phyloP scores from a whole-genome alignment of 2,113 vertebrate species.

The Dasyprocta punctata region DNA sequence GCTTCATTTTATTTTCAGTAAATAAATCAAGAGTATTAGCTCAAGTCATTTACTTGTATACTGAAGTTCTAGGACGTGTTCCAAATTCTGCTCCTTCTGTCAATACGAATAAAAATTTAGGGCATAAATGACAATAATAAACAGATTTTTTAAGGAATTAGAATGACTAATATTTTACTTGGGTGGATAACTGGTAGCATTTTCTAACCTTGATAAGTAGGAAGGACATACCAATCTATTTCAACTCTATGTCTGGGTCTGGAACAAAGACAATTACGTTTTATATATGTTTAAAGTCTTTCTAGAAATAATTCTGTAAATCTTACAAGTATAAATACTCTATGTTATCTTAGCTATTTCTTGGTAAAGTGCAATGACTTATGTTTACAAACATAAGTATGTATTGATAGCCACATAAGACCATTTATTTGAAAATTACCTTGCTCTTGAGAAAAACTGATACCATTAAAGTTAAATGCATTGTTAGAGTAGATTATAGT shows the following conservation, averaged over 20 bases:
- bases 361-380: neutral
- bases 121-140: conserved; percentile 23
- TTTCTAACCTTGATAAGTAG: neutral
- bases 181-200: neutral
- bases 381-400: neutral
- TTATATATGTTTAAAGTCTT: neutral
- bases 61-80: conserved; percentile 58
- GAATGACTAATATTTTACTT: neutral
- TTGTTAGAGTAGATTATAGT: conserved; percentile 43
- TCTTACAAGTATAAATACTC: neutral
- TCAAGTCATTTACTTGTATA: conserved; percentile 58
- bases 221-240: neutral
- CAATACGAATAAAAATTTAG: conserved; percentile 52
- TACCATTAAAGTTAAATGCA: conserved; percentile 31
- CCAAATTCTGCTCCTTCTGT: conserved; percentile 52
- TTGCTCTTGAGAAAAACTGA: conserved; percentile 24
- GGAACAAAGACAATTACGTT: conserved; percentile 30
- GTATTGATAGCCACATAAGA: neutral
- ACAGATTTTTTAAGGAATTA: conserved; percentile 33
- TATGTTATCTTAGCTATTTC: conserved; percentile 24
- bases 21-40: conserved; percentile 45
- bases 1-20: neutral
- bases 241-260: neutral
- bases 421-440: conserved; percentile 44
- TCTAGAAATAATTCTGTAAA: conserved; percentile 40